These are phyloP conservation scores for Eudemis profundana DNA, from an alignment of 2,888 invertebrate species.

Conservation along the genomic window DNA sequence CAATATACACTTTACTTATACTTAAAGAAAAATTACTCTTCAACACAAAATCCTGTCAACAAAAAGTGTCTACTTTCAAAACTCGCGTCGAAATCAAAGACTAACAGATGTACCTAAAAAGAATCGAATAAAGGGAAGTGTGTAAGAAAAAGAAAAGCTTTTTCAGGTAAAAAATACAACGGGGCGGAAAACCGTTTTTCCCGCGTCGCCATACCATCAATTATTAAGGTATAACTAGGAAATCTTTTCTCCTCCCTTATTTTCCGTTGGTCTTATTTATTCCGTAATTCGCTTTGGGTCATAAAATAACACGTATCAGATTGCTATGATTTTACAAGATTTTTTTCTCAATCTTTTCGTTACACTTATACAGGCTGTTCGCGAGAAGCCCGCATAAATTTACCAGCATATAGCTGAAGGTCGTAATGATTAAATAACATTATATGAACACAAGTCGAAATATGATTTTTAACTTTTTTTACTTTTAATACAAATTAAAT, in stretches of 20 bases:
- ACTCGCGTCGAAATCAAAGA: conserved; percentile 17
- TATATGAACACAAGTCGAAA: too few species aligned
- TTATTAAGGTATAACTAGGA: conserved; percentile 42
- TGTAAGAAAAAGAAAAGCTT: conserved; percentile 20
- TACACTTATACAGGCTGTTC: too few species aligned
- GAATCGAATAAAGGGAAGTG: conserved; percentile 27
- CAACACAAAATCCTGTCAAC: background rate
- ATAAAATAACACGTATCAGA: conserved; percentile 30
- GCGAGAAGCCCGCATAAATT: too few species aligned
- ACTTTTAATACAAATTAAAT: too few species aligned
- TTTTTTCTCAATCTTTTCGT: background rate
- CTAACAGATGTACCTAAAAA: conserved; percentile 25
- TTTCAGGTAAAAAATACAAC: conserved; percentile 33
- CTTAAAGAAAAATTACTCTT: background rate
- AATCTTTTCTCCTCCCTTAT: conserved; percentile 33
- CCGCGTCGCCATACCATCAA: conserved; percentile 34
- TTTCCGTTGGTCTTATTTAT: conserved; percentile 37
- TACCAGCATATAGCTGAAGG: too few species aligned
- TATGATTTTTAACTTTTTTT: too few species aligned
- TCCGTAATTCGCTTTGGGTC: conserved; percentile 35
- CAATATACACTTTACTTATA: too few species aligned
- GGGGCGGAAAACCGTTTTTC: conserved; percentile 19
- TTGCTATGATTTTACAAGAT: conserved; percentile 4
- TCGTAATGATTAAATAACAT: too few species aligned
- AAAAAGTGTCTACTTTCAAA: conserved; percentile 11